A percentile compares a stretch with the other conserved stretches of the same genome.
Conservation (phyloP, 1,140 invertebrate genomes). For the Anastrepha ludens region DNA sequence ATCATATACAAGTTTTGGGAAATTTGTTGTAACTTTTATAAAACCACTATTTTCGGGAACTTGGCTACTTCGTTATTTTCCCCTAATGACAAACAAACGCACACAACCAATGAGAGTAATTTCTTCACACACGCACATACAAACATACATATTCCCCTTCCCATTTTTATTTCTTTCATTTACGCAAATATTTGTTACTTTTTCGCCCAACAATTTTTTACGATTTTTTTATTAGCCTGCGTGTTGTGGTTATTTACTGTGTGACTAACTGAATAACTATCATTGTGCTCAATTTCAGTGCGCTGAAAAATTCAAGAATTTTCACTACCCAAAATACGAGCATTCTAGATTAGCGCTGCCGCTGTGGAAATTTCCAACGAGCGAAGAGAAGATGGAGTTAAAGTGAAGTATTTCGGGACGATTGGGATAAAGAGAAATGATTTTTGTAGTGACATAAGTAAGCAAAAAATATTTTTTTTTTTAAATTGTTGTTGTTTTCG, state of each 20-base stretch:
- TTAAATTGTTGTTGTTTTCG: no score
- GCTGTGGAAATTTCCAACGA: no score
- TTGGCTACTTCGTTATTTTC: background rate
- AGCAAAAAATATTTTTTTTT: no score
- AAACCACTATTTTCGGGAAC: background rate
- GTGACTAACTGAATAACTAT: background rate
- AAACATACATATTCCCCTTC: background rate
- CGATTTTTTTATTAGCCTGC: conserved; percentile 56
- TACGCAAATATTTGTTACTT: background rate
- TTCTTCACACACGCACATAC: background rate
- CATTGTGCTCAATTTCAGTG: background rate
- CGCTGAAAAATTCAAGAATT: background rate
- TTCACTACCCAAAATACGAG: background rate
- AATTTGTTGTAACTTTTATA: background rate
- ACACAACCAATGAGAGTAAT: background rate
- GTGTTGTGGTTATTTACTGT: conserved; percentile 27
- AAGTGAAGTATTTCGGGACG: no score
- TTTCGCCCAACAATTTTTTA: conserved; percentile 42
- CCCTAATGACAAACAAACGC: background rate
- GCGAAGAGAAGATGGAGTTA: no score
- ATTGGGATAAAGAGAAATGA: no score
- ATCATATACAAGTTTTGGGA: no score
- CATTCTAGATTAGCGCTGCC: no score
- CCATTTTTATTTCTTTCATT: background rate
- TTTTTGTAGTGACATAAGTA: no score